Conservation (phyloP, 2,113 vertebrate species). For the Puffinus mauretanicus region DNA sequence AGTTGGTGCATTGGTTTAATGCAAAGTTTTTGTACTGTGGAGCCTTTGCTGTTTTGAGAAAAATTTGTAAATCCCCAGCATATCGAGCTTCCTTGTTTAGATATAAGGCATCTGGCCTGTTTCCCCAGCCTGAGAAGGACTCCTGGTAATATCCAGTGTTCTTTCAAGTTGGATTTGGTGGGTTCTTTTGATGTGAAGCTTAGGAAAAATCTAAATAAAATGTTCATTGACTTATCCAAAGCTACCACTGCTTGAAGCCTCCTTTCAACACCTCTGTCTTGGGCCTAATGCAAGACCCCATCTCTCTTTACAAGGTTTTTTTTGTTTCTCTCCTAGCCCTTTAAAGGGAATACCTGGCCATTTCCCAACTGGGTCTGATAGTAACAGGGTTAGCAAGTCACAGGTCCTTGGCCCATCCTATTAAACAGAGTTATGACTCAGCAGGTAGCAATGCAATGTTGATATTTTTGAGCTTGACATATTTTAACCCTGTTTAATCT, state of each 20-base stretch:
- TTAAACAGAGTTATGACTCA: slow-evolving; percentile 13
- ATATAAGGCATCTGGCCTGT: neutral
- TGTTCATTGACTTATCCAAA: neutral
- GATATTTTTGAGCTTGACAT: neutral
- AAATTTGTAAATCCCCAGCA: neutral
- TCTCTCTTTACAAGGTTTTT: neutral
- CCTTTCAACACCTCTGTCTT: neutral
- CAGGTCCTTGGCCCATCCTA: neutral
- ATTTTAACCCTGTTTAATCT: neutral
- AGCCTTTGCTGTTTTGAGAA: neutral
- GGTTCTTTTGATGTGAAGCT: neutral
- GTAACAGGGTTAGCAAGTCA: neutral
- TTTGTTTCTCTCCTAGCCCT: neutral
- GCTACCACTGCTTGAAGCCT: neutral
- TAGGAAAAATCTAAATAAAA: neutral
- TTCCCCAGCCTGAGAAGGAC: neutral
- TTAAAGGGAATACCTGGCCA: neutral
- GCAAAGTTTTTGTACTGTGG: neutral
- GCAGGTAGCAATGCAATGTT: neutral
- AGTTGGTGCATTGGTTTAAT: neutral
- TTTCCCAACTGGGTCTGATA: neutral
- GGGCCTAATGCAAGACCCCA: neutral
- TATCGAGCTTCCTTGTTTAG: neutral
- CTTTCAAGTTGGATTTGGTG: neutral
- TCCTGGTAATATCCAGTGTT: rapidly evolving